phyloP scores from a whole-genome alignment of 2,797 vertebrate genomes.

The Tamandua tetradactyla region DNA sequence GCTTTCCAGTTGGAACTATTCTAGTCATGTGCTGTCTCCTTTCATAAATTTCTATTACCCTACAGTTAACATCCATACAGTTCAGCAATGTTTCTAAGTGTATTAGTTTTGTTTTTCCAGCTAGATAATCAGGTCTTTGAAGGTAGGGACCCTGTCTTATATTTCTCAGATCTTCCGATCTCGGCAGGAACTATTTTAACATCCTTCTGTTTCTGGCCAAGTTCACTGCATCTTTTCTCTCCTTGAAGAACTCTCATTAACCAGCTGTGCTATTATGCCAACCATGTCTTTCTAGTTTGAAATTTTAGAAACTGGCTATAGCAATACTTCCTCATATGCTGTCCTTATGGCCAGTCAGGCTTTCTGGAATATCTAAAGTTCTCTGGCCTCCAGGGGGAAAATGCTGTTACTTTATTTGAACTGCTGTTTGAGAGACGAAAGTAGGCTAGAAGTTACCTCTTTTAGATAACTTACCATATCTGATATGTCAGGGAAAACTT shows the following conservation, averaged over 20 bases:
- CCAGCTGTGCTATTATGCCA: background rate
- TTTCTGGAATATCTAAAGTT: background rate
- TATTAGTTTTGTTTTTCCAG: background rate
- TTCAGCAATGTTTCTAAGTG: background rate
- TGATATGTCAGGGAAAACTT: background rate
- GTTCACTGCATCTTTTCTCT: background rate
- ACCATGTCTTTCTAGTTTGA: background rate
- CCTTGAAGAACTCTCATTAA: constrained; percentile 6
- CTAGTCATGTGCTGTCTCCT: background rate
- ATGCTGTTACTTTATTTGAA: background rate
- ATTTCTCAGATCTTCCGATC: background rate
- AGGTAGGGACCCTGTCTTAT: background rate
- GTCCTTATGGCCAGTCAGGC: background rate
- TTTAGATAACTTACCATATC: background rate
- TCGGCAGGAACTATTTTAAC: background rate
- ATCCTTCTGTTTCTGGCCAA: background rate
- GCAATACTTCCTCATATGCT: background rate
- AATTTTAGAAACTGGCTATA: background rate
- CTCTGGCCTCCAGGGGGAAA: background rate
- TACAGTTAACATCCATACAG: background rate
- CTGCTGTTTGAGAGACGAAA: constrained; percentile 22
- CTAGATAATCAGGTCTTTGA: background rate
- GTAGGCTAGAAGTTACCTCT: background rate
- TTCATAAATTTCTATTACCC: background rate
- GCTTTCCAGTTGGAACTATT: background rate